Conservation (phyloP, 2,113 vertebrate genomes). For the Neomonachus schauinslandi region DNA sequence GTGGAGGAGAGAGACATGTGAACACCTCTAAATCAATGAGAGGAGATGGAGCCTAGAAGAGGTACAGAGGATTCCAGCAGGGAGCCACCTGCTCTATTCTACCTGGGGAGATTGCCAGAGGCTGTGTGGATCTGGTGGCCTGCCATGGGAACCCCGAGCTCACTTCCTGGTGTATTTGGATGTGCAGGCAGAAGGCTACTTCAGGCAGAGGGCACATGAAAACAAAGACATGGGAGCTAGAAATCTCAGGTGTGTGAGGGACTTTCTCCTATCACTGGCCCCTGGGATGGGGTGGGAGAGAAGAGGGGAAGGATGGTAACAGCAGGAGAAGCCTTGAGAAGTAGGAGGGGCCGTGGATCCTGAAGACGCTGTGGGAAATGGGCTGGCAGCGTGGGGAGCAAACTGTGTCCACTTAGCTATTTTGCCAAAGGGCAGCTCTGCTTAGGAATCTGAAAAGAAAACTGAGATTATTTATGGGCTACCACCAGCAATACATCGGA, state of each 20-base stretch:
- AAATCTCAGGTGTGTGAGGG: not conserved
- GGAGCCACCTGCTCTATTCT: not conserved
- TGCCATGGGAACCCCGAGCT: not conserved
- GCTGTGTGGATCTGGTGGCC: not conserved
- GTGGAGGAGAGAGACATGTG: not conserved
- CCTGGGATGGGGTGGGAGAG: not conserved
- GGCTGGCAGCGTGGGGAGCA: not conserved
- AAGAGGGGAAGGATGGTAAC: not conserved
- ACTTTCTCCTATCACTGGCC: not conserved
- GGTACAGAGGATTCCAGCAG: not conserved
- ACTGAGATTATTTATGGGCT: conserved; percentile 74
- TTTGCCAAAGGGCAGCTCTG: conserved; percentile 55
- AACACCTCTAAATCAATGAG: not conserved
- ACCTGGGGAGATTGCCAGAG: not conserved
- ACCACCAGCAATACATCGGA: conserved; percentile 59
- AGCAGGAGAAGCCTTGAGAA: not conserved
- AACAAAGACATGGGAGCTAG: not conserved
- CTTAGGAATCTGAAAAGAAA: conserved; percentile 65
- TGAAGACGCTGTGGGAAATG: not conserved
- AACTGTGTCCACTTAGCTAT: not conserved
- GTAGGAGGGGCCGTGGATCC: not conserved
- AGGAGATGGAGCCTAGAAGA: not conserved
- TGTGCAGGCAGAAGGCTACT: not conserved
- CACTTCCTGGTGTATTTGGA: not conserved
- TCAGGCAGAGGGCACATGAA: not conserved